Conservation (phyloP, 1,140 invertebrate species). For the Condylostylus longicornis region DNA sequence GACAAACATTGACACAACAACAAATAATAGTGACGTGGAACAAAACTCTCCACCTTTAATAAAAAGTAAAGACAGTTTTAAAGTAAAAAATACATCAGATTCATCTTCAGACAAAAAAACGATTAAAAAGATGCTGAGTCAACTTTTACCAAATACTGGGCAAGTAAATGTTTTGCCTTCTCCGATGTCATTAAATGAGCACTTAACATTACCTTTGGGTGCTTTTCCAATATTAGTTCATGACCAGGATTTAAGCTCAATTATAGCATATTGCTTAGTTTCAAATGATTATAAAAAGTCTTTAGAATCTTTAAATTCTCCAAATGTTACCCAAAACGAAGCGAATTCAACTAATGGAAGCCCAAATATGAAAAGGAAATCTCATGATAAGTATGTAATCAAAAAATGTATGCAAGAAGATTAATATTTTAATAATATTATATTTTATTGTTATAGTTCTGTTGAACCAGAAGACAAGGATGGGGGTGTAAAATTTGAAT, state of each 20-base stretch:
- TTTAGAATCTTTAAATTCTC: slow-evolving; percentile 26
- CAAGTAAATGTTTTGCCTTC: slow-evolving; percentile 36
- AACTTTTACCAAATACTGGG: slow-evolving; percentile 42
- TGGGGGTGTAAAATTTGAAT: slow-evolving; percentile 29
- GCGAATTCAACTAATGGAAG: slow-evolving; percentile 13
- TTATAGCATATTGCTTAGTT: slow-evolving; percentile 71
- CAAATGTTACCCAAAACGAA: slow-evolving; percentile 30
- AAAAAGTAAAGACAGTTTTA: slow-evolving; percentile 15
- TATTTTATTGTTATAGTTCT: neutral
- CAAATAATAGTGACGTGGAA: neutral
- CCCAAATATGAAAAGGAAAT: slow-evolving; percentile 4
- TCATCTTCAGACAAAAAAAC: slow-evolving; percentile 40
- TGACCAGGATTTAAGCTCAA: slow-evolving; percentile 75
- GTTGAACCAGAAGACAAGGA: slow-evolving; percentile 5
- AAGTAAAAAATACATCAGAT: slow-evolving; percentile 14
- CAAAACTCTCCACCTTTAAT: slow-evolving; percentile 1
- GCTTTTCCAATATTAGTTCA: slow-evolving; percentile 61
- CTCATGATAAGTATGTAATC: slow-evolving; percentile 2
- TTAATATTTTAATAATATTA: too few relatives aligned
- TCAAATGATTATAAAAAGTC: slow-evolving; percentile 53
- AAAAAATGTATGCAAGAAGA: too few relatives aligned
- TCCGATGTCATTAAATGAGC: slow-evolving; percentile 47
- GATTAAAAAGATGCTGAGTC: slow-evolving; percentile 54
- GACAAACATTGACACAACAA: neutral
- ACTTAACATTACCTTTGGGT: slow-evolving; percentile 42